Percentiles rank a stretch among this genome's conserved stretches.
Conservation (phyloP, 2,888 invertebrate genomes). For the Nomada lathburiana region DNA sequence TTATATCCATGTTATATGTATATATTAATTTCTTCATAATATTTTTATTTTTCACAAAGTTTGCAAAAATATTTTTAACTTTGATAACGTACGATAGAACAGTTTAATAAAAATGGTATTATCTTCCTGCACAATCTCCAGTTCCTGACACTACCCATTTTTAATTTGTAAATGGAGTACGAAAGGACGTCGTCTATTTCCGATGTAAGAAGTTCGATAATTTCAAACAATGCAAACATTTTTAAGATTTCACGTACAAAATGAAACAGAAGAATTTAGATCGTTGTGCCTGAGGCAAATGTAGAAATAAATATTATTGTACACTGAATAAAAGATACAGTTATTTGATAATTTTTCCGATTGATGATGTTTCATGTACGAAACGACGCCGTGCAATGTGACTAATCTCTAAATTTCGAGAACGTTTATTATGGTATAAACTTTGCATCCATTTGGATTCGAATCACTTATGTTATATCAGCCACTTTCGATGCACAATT, state of each 20-base stretch:
- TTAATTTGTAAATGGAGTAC: slow-evolving; percentile 48
- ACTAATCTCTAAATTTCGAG: slow-evolving; percentile 31
- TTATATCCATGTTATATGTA: not conserved
- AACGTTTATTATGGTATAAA: not conserved
- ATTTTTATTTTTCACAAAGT: not conserved
- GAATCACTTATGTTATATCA: not conserved
- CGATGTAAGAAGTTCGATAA: slow-evolving; percentile 15
- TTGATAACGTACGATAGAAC: not conserved
- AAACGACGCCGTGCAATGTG: slow-evolving; percentile 61
- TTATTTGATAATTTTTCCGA: not conserved
- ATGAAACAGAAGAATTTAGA: not conserved
- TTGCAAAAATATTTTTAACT: not conserved
- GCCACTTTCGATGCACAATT: not conserved
- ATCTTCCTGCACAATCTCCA: not conserved
- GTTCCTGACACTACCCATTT: slow-evolving; percentile 9
- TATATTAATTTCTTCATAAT: not conserved
- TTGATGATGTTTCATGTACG: slow-evolving; percentile 25
- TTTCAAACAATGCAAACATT: not conserved
- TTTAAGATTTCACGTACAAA: not conserved
- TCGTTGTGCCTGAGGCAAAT: not conserved
- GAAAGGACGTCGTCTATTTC: slow-evolving; percentile 50
- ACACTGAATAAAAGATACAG: not conserved
- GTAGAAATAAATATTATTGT: not conserved
- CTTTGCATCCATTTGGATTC: not conserved
- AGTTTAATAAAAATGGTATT: slow-evolving; percentile 1